Evolutionary conservation across 2,888 invertebrate species (phyloP), one percentile per base, ranked within the genome.

Genomic region (Leptinotarsa haldemani): DNA sequence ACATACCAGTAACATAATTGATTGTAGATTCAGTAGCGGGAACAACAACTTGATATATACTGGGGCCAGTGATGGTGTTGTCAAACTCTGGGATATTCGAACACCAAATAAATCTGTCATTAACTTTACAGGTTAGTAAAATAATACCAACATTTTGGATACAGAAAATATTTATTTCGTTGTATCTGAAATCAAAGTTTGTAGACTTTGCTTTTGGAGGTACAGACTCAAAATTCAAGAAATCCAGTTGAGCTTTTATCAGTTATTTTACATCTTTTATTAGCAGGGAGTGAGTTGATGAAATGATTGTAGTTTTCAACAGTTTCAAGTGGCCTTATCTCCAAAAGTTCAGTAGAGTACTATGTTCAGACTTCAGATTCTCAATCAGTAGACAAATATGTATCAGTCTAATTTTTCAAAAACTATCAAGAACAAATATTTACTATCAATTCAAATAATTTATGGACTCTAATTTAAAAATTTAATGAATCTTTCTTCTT

Each of bases 61-160:
- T 0, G 89, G 90, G 0, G 90, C 90, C 0, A 86, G 87, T 61
- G 90, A 92, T 83, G 92, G 92, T 0, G 79, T 84, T 25, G 87
- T 93, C 47, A 90, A 89, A 80, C 83, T 92, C 68, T 93, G 92
- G 90, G 94, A 94, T 84, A 87, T 91, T 2, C 87, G 94, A 82
- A 86, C 88, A 0, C 88, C 90, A 71, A 89, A 87, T 64, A 87
- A 88, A 53, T 66, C 75, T 65, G 74, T 69, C 58, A 16, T 74
- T 65, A 70, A 73, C 53, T 83, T 81, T 77, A 70, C 30, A 73
- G 80, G 80, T 79, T 73, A 61, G 30, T 16, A 40, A 40, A 40
- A 40, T 40, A 9, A 40, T 12, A 40, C 9, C 9, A 40, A 9
- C 2, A 9, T 12, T 40, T 69, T 56, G 12, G 61, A 58, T 56